phyloP scores from a whole-genome alignment of 2,113 vertebrate genomes.

The Cercocebus atys region DNA sequence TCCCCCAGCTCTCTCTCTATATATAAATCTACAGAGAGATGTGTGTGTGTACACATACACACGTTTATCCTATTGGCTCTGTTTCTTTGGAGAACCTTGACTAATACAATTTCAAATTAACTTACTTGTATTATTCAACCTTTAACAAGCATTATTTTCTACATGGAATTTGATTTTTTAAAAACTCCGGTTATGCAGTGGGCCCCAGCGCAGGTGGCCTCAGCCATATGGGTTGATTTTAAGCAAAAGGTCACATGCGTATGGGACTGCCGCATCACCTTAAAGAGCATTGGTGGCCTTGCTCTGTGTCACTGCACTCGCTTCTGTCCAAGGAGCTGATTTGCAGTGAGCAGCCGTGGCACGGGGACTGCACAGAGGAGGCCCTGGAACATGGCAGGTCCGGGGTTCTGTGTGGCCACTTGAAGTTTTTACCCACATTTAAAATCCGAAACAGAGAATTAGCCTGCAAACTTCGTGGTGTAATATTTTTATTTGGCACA shows the following conservation, averaged over 20 bases:
- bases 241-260: fast-evolving
- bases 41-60: background rate
- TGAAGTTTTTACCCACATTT: background rate
- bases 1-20: too few species aligned
- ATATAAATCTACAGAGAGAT: too few species aligned
- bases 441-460: background rate
- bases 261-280: too few species aligned
- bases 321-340: fast-evolving
- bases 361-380: fast-evolving
- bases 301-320: fast-evolving
- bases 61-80: background rate
- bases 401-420: fast-evolving
- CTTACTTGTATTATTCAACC: background rate
- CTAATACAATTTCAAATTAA: background rate
- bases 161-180: background rate
- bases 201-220: fast-evolving
- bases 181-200: fast-evolving
- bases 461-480: fast-evolving
- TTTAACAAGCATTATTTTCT: background rate
- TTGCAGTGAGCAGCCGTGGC: fast-evolving
- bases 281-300: fast-evolving
- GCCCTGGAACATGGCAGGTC: fast-evolving
- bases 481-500: background rate
- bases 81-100: background rate
- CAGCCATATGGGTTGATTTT: fast-evolving